phyloP scores from a whole-genome alignment of 2,113 vertebrate genomes.

The Oxyura jamaicensis region DNA sequence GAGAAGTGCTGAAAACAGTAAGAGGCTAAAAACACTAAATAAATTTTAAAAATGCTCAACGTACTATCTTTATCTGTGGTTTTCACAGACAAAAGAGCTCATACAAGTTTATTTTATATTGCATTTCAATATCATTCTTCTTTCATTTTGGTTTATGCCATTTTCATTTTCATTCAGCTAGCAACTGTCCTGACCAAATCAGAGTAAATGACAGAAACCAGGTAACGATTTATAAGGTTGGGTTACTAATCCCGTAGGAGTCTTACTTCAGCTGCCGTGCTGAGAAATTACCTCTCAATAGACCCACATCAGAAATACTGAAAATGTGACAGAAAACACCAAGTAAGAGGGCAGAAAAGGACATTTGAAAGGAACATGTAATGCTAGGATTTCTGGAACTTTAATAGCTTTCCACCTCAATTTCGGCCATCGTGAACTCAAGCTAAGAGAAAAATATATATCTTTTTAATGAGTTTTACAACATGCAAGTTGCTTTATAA shows the following conservation, averaged over 20 bases:
- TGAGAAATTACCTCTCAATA: constrained; percentile 46
- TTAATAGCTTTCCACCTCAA: constrained; percentile 82
- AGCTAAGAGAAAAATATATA: constrained; percentile 77
- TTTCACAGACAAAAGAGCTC: background rate
- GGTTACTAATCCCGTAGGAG: constrained; percentile 16
- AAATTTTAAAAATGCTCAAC: background rate
- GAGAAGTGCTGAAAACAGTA: background rate
- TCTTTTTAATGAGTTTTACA: constrained; percentile 81
- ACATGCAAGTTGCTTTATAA: constrained; percentile 79
- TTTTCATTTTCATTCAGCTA: constrained; percentile 13
- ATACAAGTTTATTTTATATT: background rate
- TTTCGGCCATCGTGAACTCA: constrained; percentile 76
- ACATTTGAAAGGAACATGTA: constrained; percentile 64
- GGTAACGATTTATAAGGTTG: constrained; percentile 44
- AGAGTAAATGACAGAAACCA: constrained; percentile 51
- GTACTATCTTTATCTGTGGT: background rate
- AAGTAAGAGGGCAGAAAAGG: constrained; percentile 60
- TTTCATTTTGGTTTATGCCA: background rate
- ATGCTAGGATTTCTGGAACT: constrained; percentile 77
- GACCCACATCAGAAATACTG: constrained; percentile 66
- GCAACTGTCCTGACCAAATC: constrained; percentile 41
- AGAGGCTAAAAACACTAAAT: background rate
- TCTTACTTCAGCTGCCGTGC: constrained; percentile 8
- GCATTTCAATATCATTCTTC: background rate
- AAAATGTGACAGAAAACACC: constrained; percentile 64